Evolutionary conservation across 2,888 invertebrate species (phyloP).

Genomic region (Pyrrhia umbra): DNA sequence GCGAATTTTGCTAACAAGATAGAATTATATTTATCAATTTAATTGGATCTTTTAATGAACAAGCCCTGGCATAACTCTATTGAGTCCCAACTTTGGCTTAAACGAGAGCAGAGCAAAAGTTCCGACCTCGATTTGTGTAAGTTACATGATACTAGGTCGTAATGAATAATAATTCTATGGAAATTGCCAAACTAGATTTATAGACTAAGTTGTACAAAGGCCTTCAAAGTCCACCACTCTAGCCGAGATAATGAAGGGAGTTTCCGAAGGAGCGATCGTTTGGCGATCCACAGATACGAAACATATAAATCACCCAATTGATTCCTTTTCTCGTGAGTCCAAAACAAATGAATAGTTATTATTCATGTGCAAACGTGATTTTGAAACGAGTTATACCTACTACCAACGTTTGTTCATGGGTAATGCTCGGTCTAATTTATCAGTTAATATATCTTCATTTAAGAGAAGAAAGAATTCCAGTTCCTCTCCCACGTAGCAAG

Average conservation of each 20-base stretch:
- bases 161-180: conserved; percentile 56
- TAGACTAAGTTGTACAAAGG: conserved; percentile 43
- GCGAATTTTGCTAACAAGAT: neutral
- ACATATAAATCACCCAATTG: conserved; percentile 62
- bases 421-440: neutral
- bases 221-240: conserved; percentile 38
- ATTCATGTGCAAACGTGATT: conserved; percentile 34
- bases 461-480: neutral
- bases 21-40: neutral
- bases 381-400: conserved; percentile 12
- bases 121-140: conserved; percentile 27
- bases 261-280: conserved; percentile 44
- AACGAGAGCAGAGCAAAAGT: conserved; percentile 37
- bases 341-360: conserved; percentile 49
- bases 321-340: conserved; percentile 55
- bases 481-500: no score
- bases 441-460: neutral
- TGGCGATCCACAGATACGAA: conserved; percentile 54
- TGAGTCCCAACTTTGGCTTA: conserved; percentile 14
- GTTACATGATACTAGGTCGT: conserved; percentile 37
- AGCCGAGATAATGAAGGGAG: conserved; percentile 49
- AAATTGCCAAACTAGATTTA: conserved; percentile 54
- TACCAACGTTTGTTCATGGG: no score
- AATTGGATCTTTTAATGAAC: conserved; percentile 6
- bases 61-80: conserved; percentile 8